These are phyloP conservation scores for Hyles lineata DNA, from an alignment of 2,888 invertebrate species.

Conservation along the genomic window DNA sequence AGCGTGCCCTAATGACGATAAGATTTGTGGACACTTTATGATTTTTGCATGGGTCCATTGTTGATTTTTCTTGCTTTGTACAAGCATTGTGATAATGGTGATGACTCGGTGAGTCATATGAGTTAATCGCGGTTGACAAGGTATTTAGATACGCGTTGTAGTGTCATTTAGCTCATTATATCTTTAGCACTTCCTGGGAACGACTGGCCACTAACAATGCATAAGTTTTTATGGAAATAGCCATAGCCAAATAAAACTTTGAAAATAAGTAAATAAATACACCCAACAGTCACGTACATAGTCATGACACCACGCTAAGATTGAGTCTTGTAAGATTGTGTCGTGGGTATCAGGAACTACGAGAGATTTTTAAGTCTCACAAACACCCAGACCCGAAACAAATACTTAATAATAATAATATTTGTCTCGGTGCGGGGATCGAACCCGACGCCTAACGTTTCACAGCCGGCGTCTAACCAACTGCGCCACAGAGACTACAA, in stretches of 20 bases:
- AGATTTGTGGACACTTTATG: conserved; percentile 61
- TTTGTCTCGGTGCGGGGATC: too few species aligned
- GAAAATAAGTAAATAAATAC: too few species aligned
- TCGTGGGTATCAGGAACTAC: too few species aligned
- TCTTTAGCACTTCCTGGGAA: conserved; percentile 12
- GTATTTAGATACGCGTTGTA: conserved; percentile 22
- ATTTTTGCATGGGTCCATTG: conserved; percentile 54
- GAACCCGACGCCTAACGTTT: too few species aligned
- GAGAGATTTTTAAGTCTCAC: too few species aligned
- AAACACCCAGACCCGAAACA: too few species aligned
- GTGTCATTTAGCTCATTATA: conserved; percentile 16
- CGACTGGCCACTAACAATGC: neutral
- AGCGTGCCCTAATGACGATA: conserved; percentile 68
- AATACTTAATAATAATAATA: too few species aligned
- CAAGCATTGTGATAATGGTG: conserved; percentile 32
- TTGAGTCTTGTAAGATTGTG: too few species aligned
- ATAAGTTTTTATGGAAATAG: neutral
- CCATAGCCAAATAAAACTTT: neutral
- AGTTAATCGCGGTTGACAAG: conserved; percentile 21
- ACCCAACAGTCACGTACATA: too few species aligned
- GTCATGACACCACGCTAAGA: too few species aligned
- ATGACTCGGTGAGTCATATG: conserved; percentile 40
- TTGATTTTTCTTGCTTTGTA: conserved; percentile 41
- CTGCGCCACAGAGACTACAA: too few species aligned
- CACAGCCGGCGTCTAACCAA: too few species aligned